Evolutionary conservation across 2,888 invertebrate genomes (phyloP).

Genomic region (Lasioglossum calceatum): DNA sequence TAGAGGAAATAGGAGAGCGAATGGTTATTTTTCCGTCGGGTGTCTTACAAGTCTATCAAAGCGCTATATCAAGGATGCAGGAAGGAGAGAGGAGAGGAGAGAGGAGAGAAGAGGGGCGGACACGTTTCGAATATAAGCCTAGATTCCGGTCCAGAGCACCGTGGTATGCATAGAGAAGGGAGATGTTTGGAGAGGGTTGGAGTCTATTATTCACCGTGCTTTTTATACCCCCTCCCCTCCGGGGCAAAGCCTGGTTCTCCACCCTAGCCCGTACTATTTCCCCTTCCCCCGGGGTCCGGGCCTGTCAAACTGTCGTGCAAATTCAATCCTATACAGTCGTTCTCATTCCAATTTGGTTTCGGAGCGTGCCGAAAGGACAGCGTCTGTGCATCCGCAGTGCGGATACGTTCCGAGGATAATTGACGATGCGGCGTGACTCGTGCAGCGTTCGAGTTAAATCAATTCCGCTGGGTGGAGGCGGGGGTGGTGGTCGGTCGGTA

Average conservation of each 20-base stretch:
- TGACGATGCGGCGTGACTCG: constrained; percentile 63
- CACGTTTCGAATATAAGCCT: constrained; percentile 71
- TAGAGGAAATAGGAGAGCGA: neutral
- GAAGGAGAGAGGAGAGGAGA: constrained; percentile 36
- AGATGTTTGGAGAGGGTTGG: constrained; percentile 82
- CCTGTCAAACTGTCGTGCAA: constrained; percentile 82
- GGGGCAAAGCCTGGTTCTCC: constrained; percentile 42
- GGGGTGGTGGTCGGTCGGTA: constrained; percentile 36
- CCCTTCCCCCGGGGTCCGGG: constrained; percentile 49
- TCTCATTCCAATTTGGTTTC: constrained; percentile 75
- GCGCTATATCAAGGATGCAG: constrained; percentile 57
- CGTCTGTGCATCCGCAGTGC: constrained; percentile 57
- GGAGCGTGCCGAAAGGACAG: constrained; percentile 30
- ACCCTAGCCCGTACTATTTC: constrained; percentile 58
- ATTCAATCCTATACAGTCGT: constrained; percentile 82
- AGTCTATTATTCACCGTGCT: constrained; percentile 83
- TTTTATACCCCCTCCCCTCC: constrained; percentile 77
- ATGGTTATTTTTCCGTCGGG: constrained; percentile 62
- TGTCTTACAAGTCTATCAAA: constrained; percentile 74
- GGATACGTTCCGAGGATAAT: constrained; percentile 63
- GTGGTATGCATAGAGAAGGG: constrained; percentile 78
- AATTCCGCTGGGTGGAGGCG: constrained; percentile 36
- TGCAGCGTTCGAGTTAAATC: constrained; percentile 61
- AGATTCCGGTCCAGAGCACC: constrained; percentile 73
- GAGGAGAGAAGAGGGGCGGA: constrained; percentile 45